phyloP scores from a whole-genome alignment of 1,140 invertebrate species.

The Cydia fagiglandana region DNA sequence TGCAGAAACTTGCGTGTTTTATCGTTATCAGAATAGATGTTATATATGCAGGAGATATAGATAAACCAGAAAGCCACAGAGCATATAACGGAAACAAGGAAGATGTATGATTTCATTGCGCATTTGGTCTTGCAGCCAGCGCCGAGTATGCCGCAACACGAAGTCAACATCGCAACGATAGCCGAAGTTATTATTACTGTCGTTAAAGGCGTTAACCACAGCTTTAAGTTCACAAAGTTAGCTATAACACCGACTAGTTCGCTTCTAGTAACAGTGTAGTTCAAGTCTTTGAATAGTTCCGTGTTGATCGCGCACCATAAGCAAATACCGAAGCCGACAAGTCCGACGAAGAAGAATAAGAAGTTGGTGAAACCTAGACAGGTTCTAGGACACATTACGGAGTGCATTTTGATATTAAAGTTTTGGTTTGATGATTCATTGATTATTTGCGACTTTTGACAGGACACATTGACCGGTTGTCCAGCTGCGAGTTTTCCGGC shows the following conservation, averaged over 20 bases:
- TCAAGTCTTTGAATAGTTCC: slow-evolving; percentile 65
- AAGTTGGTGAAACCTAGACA: slow-evolving; percentile 71
- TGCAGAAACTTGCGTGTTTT: slow-evolving; percentile 52
- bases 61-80: slow-evolving; percentile 58
- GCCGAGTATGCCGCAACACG: slow-evolving; percentile 67
- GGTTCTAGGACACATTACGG: slow-evolving; percentile 61
- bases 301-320: slow-evolving; percentile 67
- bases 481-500: background rate
- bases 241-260: slow-evolving; percentile 52
- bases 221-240: slow-evolving; percentile 61
- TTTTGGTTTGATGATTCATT: slow-evolving; percentile 14
- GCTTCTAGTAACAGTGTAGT: slow-evolving; percentile 64
- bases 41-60: slow-evolving; percentile 63
- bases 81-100: slow-evolving; percentile 56
- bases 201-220: slow-evolving; percentile 64
- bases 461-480: slow-evolving; percentile 16
- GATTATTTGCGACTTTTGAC: slow-evolving; percentile 26
- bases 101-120: slow-evolving; percentile 66
- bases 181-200: slow-evolving; percentile 56
- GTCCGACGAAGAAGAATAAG: slow-evolving; percentile 58
- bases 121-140: slow-evolving; percentile 67
- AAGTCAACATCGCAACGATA: slow-evolving; percentile 57
- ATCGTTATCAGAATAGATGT: slow-evolving; percentile 61
- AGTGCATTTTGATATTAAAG: slow-evolving; percentile 58
- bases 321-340: slow-evolving; percentile 55